Conservation (phyloP, 30 jellyfish, hydroid and myxozoan genomes). For the Turritopsis rubra region DNA sequence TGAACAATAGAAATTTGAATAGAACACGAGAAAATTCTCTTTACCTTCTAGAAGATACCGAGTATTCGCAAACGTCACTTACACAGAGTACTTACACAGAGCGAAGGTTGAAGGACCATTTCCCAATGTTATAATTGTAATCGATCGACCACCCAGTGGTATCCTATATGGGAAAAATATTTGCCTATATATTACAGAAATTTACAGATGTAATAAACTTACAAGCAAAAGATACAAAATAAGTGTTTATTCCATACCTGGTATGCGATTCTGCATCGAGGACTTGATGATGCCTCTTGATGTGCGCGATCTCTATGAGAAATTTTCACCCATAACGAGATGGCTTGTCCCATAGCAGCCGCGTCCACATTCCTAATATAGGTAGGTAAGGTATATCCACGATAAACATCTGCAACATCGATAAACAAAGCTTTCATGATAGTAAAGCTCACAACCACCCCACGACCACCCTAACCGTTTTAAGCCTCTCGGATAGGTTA, state of each 20-base stretch:
- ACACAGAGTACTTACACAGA: background rate
- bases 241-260: background rate
- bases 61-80: background rate
- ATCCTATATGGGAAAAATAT: background rate
- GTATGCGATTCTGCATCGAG: background rate
- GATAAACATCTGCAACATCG: background rate
- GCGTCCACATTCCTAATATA: background rate
- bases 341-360: background rate
- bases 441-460: no score
- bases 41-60: background rate
- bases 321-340: background rate
- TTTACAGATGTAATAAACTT: no score
- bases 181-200: background rate
- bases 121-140: background rate
- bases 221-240: background rate
- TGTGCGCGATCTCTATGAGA: background rate
- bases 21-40: no score
- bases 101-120: background rate
- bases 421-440: no score
- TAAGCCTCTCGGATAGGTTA: no score
- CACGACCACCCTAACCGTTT: no score
- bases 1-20: no score
- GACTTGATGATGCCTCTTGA: background rate
- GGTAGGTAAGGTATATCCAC: background rate
- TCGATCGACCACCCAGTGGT: background rate